phyloP scores from a whole-genome alignment of 2,888 invertebrate species.

The Mycalesis mineus region DNA sequence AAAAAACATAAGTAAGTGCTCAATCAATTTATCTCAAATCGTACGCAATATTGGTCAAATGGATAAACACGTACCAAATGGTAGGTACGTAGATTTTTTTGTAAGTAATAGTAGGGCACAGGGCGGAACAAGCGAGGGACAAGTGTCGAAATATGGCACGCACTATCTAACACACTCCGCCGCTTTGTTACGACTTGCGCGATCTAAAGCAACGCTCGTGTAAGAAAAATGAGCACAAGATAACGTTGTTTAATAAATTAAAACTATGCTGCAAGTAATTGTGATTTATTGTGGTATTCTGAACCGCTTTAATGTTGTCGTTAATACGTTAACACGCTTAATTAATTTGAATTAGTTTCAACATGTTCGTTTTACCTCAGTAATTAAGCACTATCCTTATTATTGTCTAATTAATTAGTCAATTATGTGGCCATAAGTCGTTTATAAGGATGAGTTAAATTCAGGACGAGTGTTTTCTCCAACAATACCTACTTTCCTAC shows the following conservation, averaged over 20 bases:
- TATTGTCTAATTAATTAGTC: no score
- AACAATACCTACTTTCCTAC: no score
- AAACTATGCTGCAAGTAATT: no score
- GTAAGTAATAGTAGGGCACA: constrained; percentile 28
- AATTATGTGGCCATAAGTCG: no score
- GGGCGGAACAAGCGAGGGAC: constrained; percentile 65
- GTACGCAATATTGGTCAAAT: background rate
- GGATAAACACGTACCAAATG: background rate
- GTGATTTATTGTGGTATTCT: no score
- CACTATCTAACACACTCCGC: constrained; percentile 53
- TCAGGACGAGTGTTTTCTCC: no score
- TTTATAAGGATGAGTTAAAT: no score
- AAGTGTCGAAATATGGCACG: constrained; percentile 67
- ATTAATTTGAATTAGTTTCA: no score
- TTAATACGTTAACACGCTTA: no score
- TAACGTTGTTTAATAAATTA: constrained; percentile 6
- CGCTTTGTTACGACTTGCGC: constrained; percentile 45
- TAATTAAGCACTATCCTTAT: no score
- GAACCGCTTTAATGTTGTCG: no score
- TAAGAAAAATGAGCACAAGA: constrained; percentile 4
- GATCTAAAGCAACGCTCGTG: constrained; percentile 18
- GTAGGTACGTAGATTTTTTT: background rate
- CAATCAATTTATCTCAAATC: background rate
- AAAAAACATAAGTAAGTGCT: background rate
- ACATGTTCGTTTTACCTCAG: no score